phyloP scores from a whole-genome alignment of 2,888 invertebrate species.

The Agrilus mali region DNA sequence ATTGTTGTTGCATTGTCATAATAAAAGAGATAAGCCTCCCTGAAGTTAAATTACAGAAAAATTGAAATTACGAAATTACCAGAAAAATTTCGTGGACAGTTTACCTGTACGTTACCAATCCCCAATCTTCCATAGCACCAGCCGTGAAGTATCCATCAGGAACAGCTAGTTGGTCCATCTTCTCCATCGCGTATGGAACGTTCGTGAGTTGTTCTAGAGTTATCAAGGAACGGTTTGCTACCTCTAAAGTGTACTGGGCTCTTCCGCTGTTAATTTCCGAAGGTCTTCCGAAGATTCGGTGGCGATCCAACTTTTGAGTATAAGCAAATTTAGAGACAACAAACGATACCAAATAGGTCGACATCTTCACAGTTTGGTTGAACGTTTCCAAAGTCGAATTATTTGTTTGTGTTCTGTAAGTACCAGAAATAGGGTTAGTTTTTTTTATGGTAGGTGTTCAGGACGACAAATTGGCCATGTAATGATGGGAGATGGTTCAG shows the following conservation, averaged over 20 bases:
- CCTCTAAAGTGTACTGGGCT: constrained; percentile 33
- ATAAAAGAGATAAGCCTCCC: no score
- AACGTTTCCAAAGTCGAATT: constrained; percentile 28
- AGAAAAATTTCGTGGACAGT: background rate
- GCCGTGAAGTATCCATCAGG: constrained; percentile 58
- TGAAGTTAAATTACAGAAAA: constrained; percentile 3
- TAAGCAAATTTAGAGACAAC: constrained; percentile 61
- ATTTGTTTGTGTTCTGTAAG: constrained; percentile 11
- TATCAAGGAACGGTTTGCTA: constrained; percentile 35
- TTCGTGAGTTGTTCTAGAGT: constrained; percentile 46
- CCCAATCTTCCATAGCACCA: constrained; percentile 92
- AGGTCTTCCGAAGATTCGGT: constrained; percentile 22
- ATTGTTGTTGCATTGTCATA: no score
- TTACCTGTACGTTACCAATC: constrained; percentile 67
- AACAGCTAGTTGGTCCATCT: constrained; percentile 72
- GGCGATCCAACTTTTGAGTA: constrained; percentile 6
- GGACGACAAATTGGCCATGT: no score
- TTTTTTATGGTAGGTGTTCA: no score
- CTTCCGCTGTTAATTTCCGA: constrained; percentile 21
- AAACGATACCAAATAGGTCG: constrained; percentile 77
- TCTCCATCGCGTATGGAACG: constrained; percentile 45
- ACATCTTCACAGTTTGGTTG: constrained; percentile 49
- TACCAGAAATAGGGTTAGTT: no score
- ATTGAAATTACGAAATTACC: no score
- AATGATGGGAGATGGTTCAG: no score